phyloP scores from a whole-genome alignment of 2,113 vertebrate genomes.

The Perccottus glenii region DNA sequence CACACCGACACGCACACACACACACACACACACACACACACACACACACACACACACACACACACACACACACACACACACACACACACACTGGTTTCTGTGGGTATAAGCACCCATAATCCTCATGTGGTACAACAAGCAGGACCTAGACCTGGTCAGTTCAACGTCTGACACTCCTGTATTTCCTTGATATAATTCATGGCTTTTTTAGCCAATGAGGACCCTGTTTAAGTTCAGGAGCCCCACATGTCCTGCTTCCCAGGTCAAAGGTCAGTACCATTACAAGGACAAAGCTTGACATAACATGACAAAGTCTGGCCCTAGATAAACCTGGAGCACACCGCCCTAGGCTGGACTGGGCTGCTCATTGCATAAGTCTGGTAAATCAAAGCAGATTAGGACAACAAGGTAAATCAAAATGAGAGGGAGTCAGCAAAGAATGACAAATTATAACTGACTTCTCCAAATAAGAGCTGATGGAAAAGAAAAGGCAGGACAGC shows the following conservation, averaged over 20 bases:
- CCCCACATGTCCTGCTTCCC: conserved; percentile 56
- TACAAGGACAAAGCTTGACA: conserved; percentile 37
- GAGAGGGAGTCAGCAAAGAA: conserved; percentile 31
- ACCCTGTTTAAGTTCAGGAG: conserved; percentile 78
- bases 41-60: conserved; percentile 23
- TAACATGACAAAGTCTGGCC: conserved; percentile 43
- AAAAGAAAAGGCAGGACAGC: conserved; percentile 41
- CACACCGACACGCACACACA: no score
- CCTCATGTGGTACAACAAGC: conserved; percentile 45
- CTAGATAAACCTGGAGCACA: conserved; percentile 46
- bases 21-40: no score
- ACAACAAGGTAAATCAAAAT: conserved; percentile 49
- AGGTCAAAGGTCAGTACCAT: conserved; percentile 52
- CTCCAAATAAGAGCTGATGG: conserved; percentile 31
- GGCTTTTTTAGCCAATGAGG: conserved; percentile 73
- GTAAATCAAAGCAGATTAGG: conserved; percentile 53
- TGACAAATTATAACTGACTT: conserved; percentile 50
- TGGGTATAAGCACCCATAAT: conserved; percentile 60
- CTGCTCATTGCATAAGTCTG: conserved; percentile 39
- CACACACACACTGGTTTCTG: conserved; percentile 66
- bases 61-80: not conserved
- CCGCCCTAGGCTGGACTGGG: conserved; percentile 70
- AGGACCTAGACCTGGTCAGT: conserved; percentile 60
- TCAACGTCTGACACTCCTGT: conserved; percentile 61
- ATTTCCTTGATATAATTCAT: conserved; percentile 77